Evolutionary conservation across 2,113 vertebrate species (phyloP).

Genomic region (Cranoglanis bouderius): DNA sequence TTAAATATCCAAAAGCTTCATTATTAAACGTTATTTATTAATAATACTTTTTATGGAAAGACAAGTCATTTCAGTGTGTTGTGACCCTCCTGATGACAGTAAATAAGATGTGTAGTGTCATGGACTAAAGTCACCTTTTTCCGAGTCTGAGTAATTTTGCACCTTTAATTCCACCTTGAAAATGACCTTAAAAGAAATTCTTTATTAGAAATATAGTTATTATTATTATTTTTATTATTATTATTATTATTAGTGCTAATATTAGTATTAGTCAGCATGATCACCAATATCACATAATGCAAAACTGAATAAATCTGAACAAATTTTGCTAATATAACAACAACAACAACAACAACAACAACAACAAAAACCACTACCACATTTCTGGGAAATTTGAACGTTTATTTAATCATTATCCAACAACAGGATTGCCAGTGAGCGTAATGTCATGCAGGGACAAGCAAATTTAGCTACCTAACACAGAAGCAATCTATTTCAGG

Average conservation of each 20-base stretch:
- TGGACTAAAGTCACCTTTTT: too few relatives aligned
- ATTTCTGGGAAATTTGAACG: not conserved
- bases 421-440: not conserved
- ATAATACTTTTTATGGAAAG: not conserved
- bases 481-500: too few relatives aligned
- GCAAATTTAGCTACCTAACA: not conserved
- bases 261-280: too few relatives aligned
- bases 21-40: not conserved
- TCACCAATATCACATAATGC: too few relatives aligned
- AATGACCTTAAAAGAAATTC: not conserved
- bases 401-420: not conserved
- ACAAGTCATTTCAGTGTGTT: too few relatives aligned
- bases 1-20: not conserved
- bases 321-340: not conserved
- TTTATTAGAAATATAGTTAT: not conserved
- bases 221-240: not conserved
- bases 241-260: not conserved
- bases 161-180: too few relatives aligned
- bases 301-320: too few relatives aligned
- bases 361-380: not conserved
- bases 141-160: too few relatives aligned
- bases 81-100: not conserved
- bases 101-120: not conserved
- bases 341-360: too few relatives aligned
- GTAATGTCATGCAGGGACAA: not conserved